Evolutionary conservation across 2,888 invertebrate species (phyloP).

Genomic region (Ormyrus labotus): DNA sequence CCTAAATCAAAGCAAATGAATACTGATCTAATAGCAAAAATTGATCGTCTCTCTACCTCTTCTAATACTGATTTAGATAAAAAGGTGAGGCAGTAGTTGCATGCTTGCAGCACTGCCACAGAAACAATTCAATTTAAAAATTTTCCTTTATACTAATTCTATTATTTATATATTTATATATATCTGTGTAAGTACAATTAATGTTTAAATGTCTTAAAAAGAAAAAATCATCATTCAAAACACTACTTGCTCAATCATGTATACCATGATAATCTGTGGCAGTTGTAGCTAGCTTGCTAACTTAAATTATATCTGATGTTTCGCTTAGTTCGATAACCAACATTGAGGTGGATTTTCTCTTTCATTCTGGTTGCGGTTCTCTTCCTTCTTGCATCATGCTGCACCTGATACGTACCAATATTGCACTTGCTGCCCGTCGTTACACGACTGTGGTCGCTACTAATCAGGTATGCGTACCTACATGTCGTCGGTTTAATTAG

Average conservation of each 20-base stretch:
- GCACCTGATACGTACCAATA: conserved; percentile 65
- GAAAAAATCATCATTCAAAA: no score
- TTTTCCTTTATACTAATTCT: background rate
- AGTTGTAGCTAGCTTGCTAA: conserved; percentile 64
- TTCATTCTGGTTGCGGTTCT: conserved; percentile 70
- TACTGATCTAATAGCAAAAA: conserved; percentile 67
- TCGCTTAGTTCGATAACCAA: conserved; percentile 69
- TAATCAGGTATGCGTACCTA: conserved; percentile 68
- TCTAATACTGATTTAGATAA: conserved; percentile 61
- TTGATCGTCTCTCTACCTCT: conserved; percentile 58
- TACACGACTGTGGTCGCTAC: conserved; percentile 64
- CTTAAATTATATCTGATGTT: conserved; percentile 68
- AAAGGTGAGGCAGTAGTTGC: conserved; percentile 69
- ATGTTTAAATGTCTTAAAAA: no score
- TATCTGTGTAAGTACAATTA: background rate
- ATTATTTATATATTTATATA: background rate
- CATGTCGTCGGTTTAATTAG: conserved; percentile 34
- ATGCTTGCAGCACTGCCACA: conserved; percentile 62
- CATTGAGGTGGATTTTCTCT: conserved; percentile 72
- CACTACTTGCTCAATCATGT: no score
- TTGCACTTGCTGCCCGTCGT: conserved; percentile 65
- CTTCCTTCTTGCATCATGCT: conserved; percentile 66
- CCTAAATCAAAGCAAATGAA: conserved; percentile 73
- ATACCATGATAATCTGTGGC: conserved; percentile 59
- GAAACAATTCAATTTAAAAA: conserved; percentile 36